These are phyloP conservation scores for Psix sp. DNA, from an alignment of 1,140 invertebrate genomes.

Conservation along the genomic window DNA sequence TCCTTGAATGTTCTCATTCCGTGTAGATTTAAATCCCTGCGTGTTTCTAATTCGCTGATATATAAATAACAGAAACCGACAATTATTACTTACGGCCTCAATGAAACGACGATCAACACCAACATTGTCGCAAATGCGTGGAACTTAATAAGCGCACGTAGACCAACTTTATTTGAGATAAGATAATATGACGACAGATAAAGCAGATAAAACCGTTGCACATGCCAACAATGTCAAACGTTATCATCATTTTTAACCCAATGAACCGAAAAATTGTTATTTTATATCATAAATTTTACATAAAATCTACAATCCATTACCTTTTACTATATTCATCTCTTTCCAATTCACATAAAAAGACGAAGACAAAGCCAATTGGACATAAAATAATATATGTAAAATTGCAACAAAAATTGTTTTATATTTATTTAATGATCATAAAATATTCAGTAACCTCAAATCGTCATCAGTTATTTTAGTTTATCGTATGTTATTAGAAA, in stretches of 20 bases:
- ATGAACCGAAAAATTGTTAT: no score
- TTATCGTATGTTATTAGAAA: no score
- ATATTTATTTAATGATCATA: no score
- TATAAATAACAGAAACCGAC: slow-evolving; percentile 22
- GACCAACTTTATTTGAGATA: slow-evolving; percentile 29
- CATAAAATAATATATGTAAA: no score
- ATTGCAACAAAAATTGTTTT: no score
- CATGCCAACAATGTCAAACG: slow-evolving; percentile 28
- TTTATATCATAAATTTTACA: not conserved
- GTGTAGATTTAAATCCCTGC: slow-evolving; percentile 18
- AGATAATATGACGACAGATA: slow-evolving; percentile 23
- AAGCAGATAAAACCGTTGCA: slow-evolving; percentile 24
- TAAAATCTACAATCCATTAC: no score
- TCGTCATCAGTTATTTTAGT: no score
- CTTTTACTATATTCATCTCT: no score
- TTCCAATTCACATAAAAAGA: no score
- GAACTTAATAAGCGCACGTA: slow-evolving; percentile 16
- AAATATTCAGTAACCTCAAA: no score
- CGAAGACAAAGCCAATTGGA: no score
- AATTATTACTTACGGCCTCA: slow-evolving; percentile 2
- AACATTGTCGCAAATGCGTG: slow-evolving; percentile 2
- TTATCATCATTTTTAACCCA: slow-evolving; percentile 21
- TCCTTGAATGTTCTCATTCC: slow-evolving; percentile 47
- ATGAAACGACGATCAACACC: slow-evolving; percentile 26
- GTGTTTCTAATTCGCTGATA: slow-evolving; percentile 7